phyloP scores from a whole-genome alignment of 2,113 vertebrate genomes.

The Odobenus rosmarus region DNA sequence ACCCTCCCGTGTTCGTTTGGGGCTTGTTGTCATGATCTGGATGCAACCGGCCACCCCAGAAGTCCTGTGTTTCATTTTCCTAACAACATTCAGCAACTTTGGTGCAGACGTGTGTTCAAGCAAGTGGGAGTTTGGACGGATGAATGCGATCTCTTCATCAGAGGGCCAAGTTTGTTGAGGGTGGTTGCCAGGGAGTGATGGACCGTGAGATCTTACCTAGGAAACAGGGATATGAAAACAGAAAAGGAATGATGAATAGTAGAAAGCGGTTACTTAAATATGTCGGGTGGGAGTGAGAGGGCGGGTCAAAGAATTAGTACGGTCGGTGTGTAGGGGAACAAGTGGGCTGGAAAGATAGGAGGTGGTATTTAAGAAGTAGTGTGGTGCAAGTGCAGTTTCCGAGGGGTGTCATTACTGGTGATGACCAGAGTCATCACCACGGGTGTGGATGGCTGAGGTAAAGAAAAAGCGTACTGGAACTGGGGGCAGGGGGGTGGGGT shows the following conservation, averaged over 20 bases:
- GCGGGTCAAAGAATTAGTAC: background rate
- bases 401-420: background rate
- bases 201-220: background rate
- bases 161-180: background rate
- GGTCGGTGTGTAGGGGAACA: background rate
- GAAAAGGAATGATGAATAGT: background rate
- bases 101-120: background rate
- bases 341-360: background rate
- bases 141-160: background rate
- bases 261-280: background rate
- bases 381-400: background rate
- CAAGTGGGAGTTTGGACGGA: background rate
- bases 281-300: background rate
- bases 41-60: background rate
- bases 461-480: background rate
- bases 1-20: background rate
- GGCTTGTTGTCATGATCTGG: background rate
- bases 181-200: background rate
- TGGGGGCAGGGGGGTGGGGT: too few species aligned
- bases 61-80: background rate
- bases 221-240: background rate
- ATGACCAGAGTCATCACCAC: background rate
- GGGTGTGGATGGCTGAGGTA: background rate
- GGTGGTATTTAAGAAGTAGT: background rate
- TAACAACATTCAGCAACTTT: background rate